A percentile compares a stretch with the other conserved stretches of the same genome.
Evolutionary conservation across 2,113 vertebrate species (phyloP).

Genomic region (Pseudorectes ferrugineus): DNA sequence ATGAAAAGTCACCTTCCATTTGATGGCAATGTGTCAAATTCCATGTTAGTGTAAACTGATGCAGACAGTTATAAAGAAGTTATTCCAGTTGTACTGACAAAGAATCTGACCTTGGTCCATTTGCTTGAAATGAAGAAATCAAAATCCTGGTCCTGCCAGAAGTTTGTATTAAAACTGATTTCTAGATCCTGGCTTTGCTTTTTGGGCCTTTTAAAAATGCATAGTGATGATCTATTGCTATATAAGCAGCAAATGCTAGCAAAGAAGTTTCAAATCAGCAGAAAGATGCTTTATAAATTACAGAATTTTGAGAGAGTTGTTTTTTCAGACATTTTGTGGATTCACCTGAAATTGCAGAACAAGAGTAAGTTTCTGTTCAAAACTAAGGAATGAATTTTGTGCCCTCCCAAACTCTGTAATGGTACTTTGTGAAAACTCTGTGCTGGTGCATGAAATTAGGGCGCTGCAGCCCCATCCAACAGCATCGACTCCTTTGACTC

Average conservation of each 20-base stretch:
- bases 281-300: not conserved
- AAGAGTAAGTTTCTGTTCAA: not conserved
- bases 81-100: slow-evolving; percentile 14
- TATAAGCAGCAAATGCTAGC: not conserved
- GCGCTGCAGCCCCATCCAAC: not conserved
- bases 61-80: slow-evolving; percentile 26
- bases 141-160: not conserved
- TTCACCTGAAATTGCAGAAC: not conserved
- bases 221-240: not conserved
- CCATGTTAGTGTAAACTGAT: not conserved
- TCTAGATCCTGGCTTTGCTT: not conserved
- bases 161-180: not conserved
- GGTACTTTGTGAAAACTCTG: not conserved
- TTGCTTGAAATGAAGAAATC: not conserved
- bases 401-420: not conserved
- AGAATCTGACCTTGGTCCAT: not conserved
- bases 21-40: slow-evolving; percentile 27
- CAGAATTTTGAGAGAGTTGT: not conserved
- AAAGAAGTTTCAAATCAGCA: not conserved
- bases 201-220: not conserved
- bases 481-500: not conserved
- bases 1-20: slow-evolving; percentile 51
- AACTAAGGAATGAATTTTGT: not conserved
- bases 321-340: not conserved
- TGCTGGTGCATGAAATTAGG: not conserved